A percentile compares a stretch with the other conserved stretches of the same genome.
These are phyloP conservation scores for Coelogynopora nodosa DNA, from an alignment of 2,888 invertebrate genomes.

Conservation along the genomic window DNA sequence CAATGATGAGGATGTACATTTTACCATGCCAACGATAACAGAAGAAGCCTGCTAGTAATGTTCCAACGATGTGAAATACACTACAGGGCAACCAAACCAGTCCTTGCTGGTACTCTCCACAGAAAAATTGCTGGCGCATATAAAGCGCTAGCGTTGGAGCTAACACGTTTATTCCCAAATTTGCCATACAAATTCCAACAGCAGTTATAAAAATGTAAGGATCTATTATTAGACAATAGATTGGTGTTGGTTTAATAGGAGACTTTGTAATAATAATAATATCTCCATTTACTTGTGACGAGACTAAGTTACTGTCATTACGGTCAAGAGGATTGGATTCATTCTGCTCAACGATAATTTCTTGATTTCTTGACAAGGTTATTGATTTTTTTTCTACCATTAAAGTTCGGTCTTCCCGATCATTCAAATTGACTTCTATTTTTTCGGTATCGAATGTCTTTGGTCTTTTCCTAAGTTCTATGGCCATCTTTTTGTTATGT, in stretches of 20 bases:
- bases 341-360: no score
- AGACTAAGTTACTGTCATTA: no score
- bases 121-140: neutral
- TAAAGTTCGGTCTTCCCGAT: no score
- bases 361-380: no score
- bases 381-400: no score
- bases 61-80: neutral
- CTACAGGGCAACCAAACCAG: neutral
- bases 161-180: neutral
- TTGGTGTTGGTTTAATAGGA: neutral
- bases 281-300: no score
- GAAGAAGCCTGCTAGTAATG: neutral
- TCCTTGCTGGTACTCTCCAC: neutral
- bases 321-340: no score
- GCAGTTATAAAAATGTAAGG: neutral
- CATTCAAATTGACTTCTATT: no score
- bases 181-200: neutral
- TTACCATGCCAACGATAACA: neutral
- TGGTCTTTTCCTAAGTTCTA: no score
- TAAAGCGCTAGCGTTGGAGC: neutral
- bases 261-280: no score
- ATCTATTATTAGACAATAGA: neutral
- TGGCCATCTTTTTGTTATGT: no score
- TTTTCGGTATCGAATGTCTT: no score
- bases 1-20: neutral